Percentiles rank a stretch among this genome's conserved stretches.
These are phyloP conservation scores for Entomyzon cyanotis DNA, from an alignment of 2,113 vertebrate genomes.

Conservation along the genomic window DNA sequence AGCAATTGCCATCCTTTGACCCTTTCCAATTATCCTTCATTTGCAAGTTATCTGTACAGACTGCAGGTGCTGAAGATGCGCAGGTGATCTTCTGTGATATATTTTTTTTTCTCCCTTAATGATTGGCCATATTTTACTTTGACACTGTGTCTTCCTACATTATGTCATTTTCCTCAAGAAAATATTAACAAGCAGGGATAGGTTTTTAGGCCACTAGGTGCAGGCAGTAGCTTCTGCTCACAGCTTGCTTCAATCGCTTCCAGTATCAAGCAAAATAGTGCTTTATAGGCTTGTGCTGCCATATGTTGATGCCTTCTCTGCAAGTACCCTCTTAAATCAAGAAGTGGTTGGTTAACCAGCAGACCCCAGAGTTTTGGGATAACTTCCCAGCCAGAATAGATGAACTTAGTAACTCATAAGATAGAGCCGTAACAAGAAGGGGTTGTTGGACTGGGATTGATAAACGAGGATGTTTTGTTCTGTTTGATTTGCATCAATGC, in stretches of 20 bases:
- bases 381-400: neutral
- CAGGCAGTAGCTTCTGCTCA: neutral
- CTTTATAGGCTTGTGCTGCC: neutral
- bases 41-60: neutral
- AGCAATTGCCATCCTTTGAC: neutral
- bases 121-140: neutral
- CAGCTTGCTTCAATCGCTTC: neutral
- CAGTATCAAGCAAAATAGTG: neutral
- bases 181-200: neutral
- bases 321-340: neutral
- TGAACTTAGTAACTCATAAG: neutral
- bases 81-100: neutral
- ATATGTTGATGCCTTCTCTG: neutral
- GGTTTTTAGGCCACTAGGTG: neutral
- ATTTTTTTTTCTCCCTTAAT: neutral
- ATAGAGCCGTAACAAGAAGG: neutral
- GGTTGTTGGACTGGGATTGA: neutral
- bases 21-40: neutral
- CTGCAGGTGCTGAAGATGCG: neutral
- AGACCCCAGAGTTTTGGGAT: neutral
- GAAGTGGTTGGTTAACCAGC: neutral
- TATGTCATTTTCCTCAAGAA: neutral
- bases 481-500: neutral
- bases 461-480: fast-evolving
- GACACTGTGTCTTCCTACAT: neutral